Evolutionary conservation across 2,888 invertebrate species (phyloP).

Genomic region (Macrophya annulata): DNA sequence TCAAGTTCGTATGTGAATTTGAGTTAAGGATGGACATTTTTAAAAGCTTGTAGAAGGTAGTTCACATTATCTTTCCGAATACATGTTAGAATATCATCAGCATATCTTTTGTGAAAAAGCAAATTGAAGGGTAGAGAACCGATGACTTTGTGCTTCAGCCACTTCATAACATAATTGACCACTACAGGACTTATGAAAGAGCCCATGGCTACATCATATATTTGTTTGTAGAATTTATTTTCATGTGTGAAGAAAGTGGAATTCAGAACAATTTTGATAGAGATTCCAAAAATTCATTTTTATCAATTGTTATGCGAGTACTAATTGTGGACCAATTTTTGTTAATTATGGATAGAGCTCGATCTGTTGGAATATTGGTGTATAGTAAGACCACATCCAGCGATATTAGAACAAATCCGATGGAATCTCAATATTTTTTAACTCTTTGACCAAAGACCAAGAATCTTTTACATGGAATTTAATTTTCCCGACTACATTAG

Average conservation of each 20-base stretch:
- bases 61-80: background rate
- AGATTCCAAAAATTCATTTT: slow-evolving; percentile 2
- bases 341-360: background rate
- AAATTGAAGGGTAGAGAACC: background rate
- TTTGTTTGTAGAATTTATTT: background rate
- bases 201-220: slow-evolving; percentile 60
- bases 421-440: background rate
- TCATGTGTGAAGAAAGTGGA: background rate
- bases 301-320: background rate
- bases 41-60: background rate
- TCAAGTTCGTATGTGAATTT: background rate
- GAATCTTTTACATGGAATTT: background rate
- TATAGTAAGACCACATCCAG: background rate
- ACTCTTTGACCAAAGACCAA: background rate
- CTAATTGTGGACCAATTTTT: background rate
- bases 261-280: background rate
- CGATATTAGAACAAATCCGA: background rate
- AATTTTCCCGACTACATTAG: background rate
- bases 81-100: background rate
- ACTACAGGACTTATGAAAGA: slow-evolving; percentile 60
- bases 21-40: background rate
- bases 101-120: background rate
- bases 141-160: slow-evolving; percentile 59
- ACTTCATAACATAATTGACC: slow-evolving; percentile 60
- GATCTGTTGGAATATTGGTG: background rate